These are phyloP conservation scores for Drosophila varians DNA, from an alignment of 1,140 invertebrate genomes.

Conservation along the genomic window DNA sequence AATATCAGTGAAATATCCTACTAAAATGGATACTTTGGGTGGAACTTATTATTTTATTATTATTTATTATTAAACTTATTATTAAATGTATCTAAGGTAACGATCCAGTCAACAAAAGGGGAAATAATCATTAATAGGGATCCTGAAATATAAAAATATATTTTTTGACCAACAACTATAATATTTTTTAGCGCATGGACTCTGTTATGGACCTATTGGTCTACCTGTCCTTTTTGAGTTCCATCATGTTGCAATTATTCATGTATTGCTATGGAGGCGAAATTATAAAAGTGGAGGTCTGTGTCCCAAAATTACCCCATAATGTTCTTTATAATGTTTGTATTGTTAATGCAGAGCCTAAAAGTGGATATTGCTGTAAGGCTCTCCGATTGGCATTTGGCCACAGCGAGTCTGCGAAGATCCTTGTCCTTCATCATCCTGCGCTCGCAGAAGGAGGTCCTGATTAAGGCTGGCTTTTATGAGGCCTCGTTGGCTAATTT, in stretches of 20 bases:
- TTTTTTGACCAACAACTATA: background rate
- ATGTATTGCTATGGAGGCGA: constrained; percentile 79
- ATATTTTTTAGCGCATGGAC: constrained; percentile 62
- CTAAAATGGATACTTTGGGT: too few relatives aligned
- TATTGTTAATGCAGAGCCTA: constrained; percentile 46
- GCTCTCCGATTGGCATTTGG: constrained; percentile 60
- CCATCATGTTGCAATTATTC: constrained; percentile 74
- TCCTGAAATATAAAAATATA: background rate
- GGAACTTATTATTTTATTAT: too few relatives aligned
- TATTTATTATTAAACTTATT: too few relatives aligned
- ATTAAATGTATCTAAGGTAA: too few relatives aligned
- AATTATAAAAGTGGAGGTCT: constrained; percentile 73
- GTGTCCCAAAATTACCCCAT: background rate
- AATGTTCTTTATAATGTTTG: background rate
- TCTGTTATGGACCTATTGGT: constrained; percentile 57
- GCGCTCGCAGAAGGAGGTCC: constrained; percentile 60
- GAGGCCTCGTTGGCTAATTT: constrained; percentile 77
- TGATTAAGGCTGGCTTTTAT: constrained; percentile 78
- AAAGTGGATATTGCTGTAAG: constrained; percentile 64
- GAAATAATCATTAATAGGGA: too few relatives aligned
- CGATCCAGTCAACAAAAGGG: too few relatives aligned
- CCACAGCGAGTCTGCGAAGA: constrained; percentile 47
- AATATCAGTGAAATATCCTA: too few relatives aligned
- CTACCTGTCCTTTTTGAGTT: constrained; percentile 62
- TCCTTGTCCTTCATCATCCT: constrained; percentile 59